A percentile compares a stretch with the other conserved stretches of the same genome.
These are phyloP conservation scores for Yponomeuta sedellus DNA, from an alignment of 2,888 invertebrate species.

Conservation along the genomic window DNA sequence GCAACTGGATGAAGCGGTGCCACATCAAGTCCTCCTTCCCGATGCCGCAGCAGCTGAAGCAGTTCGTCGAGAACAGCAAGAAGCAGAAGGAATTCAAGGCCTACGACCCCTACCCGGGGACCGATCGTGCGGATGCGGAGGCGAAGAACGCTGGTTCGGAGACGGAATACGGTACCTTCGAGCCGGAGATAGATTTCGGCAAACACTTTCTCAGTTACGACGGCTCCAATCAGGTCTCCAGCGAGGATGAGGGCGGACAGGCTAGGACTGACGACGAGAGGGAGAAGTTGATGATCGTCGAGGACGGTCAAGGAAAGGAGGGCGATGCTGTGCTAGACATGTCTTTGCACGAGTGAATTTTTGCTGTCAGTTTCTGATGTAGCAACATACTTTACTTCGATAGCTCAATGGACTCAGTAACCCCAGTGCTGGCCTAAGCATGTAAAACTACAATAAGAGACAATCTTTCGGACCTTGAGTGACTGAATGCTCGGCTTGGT, in stretches of 20 bases:
- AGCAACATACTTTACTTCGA: no score
- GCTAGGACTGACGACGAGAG: slow-evolving; percentile 31
- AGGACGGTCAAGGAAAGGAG: slow-evolving; percentile 23
- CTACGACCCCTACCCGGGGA: slow-evolving; percentile 30
- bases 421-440: no score
- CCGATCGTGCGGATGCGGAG: slow-evolving; percentile 29
- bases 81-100: slow-evolving; percentile 59
- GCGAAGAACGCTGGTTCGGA: slow-evolving; percentile 40
- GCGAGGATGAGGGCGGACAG: slow-evolving; percentile 45
- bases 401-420: no score
- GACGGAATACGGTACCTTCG: slow-evolving; percentile 34
- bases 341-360: slow-evolving; percentile 48
- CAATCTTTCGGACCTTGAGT: no score
- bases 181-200: slow-evolving; percentile 55
- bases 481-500: no score
- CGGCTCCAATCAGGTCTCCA: slow-evolving; percentile 38
- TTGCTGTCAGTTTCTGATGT: neutral
- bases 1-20: slow-evolving; percentile 79
- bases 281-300: neutral
- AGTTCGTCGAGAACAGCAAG: slow-evolving; percentile 74
- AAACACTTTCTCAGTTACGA: slow-evolving; percentile 56
- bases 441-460: no score
- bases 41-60: slow-evolving; percentile 75
- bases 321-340: slow-evolving; percentile 50
- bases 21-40: slow-evolving; percentile 77